Percentiles rank a stretch among this genome's conserved stretches.
These are phyloP conservation scores for Sycophila texana DNA, from an alignment of 2,888 invertebrate species.

Conservation along the genomic window DNA sequence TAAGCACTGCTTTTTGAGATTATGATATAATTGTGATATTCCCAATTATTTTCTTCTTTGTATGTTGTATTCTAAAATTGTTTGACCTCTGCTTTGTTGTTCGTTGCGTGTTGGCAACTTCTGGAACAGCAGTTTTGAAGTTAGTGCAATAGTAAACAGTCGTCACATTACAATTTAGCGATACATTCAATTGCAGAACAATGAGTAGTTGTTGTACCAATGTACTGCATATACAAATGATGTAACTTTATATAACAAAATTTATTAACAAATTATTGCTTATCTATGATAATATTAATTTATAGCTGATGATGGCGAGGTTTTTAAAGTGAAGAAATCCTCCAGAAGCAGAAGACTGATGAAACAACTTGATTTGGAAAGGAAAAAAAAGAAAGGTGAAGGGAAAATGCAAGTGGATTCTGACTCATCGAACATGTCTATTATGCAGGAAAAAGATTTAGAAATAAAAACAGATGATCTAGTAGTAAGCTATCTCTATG, in stretches of 20 bases:
- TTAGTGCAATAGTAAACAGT: no score
- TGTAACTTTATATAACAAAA: neutral
- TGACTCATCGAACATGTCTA: constrained; percentile 73
- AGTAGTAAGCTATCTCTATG: constrained; percentile 79
- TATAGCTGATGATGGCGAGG: constrained; percentile 88
- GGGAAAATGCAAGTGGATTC: constrained; percentile 74
- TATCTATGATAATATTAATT: constrained; percentile 49
- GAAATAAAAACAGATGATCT: constrained; percentile 84
- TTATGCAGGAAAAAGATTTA: constrained; percentile 79
- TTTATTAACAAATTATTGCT: neutral
- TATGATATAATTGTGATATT: no score
- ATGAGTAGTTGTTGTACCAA: no score
- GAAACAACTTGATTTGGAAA: constrained; percentile 89
- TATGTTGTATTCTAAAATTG: no score
- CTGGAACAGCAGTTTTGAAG: no score
- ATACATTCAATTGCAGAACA: no score
- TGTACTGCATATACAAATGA: neutral
- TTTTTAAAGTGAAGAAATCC: constrained; percentile 96
- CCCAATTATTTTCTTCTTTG: no score
- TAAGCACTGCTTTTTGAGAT: no score
- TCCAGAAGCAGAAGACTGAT: constrained; percentile 93
- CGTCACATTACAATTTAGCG: no score
- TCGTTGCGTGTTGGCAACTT: no score
- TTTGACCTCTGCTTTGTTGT: no score
- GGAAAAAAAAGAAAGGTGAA: constrained; percentile 79